Percentiles rank a stretch among this genome's conserved stretches.
These are phyloP conservation scores for Mola mola DNA, from an alignment of 2,113 vertebrate genomes.

Conservation along the genomic window DNA sequence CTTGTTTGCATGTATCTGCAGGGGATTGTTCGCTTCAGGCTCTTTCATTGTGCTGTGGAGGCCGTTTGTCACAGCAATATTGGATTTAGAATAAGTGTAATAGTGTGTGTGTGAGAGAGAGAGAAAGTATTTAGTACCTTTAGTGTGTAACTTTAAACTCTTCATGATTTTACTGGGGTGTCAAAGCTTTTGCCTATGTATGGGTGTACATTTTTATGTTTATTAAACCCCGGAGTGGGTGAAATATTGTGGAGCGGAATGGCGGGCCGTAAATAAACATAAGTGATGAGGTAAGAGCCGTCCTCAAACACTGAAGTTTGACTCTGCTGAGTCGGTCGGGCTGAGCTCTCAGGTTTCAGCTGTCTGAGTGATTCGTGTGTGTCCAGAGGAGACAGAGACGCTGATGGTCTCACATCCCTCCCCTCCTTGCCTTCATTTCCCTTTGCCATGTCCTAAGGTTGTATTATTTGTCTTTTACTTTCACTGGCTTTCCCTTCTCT, in stretches of 20 bases:
- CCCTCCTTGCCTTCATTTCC: slow-evolving; percentile 28
- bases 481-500: neutral
- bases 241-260: slow-evolving; percentile 41
- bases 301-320: slow-evolving; percentile 38
- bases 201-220: slow-evolving; percentile 24
- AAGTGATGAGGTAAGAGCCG: slow-evolving; percentile 53
- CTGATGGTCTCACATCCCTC: slow-evolving; percentile 37
- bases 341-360: slow-evolving; percentile 29
- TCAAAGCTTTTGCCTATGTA: too few relatives aligned
- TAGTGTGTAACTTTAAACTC: neutral
- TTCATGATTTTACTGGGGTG: too few relatives aligned
- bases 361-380: slow-evolving; percentile 37
- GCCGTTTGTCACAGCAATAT: slow-evolving; percentile 67
- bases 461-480: slow-evolving; percentile 28
- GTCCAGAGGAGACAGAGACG: slow-evolving; percentile 32
- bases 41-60: slow-evolving; percentile 53
- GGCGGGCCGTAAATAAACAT: slow-evolving; percentile 55
- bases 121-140: neutral
- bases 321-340: slow-evolving; percentile 36
- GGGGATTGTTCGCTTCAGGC: slow-evolving; percentile 55
- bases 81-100: slow-evolving; percentile 63
- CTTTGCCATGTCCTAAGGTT: too few relatives aligned
- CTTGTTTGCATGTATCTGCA: slow-evolving; percentile 36
- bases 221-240: slow-evolving; percentile 61
- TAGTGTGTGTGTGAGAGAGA: slow-evolving; percentile 8